A percentile compares a stretch with the other conserved stretches of the same genome.
Conservation (phyloP, 2,888 invertebrate species). For the Mesochorus sp. region DNA sequence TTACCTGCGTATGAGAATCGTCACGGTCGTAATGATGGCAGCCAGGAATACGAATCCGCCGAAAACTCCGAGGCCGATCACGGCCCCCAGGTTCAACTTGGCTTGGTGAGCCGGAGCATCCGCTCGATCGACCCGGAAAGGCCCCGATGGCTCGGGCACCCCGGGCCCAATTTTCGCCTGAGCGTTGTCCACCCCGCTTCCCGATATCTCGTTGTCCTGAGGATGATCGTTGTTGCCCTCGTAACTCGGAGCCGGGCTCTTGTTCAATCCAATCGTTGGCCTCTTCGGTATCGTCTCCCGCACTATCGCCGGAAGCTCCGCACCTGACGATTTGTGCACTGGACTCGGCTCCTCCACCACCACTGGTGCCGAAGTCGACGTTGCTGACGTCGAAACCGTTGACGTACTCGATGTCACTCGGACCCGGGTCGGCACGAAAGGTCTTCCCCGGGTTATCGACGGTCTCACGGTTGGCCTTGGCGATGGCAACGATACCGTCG, state of each 20-base stretch:
- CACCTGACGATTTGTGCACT: conserved; percentile 58
- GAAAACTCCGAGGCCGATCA: conserved; percentile 94
- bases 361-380: conserved; percentile 70
- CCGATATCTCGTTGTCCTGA: conserved; percentile 90
- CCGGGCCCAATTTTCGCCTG: conserved; percentile 77
- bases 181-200: conserved; percentile 79
- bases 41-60: conserved; percentile 95
- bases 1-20: conserved; percentile 94
- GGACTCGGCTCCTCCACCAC: conserved; percentile 20
- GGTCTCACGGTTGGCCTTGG: conserved; percentile 71
- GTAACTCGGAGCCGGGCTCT: conserved; percentile 72
- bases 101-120: conserved; percentile 82
- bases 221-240: conserved; percentile 86
- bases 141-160: conserved; percentile 83
- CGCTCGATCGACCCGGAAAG: conserved; percentile 83
- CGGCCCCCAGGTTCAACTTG: conserved; percentile 91
- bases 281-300: conserved; percentile 75
- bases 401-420: conserved; percentile 73
- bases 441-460: conserved; percentile 79
- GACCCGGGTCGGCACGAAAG: conserved; percentile 75
- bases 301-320: conserved; percentile 77
- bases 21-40: conserved; percentile 93
- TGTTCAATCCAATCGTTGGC: conserved; percentile 73
- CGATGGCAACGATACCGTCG: conserved; percentile 77
- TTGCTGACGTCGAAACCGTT: conserved; percentile 69